Evolutionary conservation across 2,113 vertebrate species (phyloP).

Genomic region (Gambusia holbrooki): DNA sequence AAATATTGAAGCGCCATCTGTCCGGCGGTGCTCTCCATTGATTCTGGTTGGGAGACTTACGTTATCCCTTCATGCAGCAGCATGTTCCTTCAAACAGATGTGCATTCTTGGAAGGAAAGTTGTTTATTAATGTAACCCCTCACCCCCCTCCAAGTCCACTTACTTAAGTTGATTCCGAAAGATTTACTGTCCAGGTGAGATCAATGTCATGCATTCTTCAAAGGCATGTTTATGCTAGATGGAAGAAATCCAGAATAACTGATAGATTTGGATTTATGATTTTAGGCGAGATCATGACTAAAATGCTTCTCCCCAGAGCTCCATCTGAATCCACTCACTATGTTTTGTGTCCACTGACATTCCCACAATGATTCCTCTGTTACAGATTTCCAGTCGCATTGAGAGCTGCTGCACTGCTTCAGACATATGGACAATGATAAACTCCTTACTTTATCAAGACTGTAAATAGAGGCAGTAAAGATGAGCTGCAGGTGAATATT

Average conservation of each 20-base stretch:
- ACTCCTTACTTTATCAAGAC: slow-evolving; percentile 1
- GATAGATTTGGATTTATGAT: slow-evolving; percentile 24
- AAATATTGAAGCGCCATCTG: not conserved
- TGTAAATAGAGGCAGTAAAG: slow-evolving; percentile 13
- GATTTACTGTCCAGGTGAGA: slow-evolving; percentile 30
- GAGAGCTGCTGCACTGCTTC: slow-evolving; percentile 7
- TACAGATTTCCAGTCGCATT: slow-evolving; percentile 17
- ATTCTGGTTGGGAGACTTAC: not conserved
- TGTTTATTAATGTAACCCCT: not conserved
- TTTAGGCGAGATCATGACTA: slow-evolving; percentile 25
- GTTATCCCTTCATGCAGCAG: slow-evolving; percentile 7
- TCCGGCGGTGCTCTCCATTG: not conserved
- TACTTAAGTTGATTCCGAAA: slow-evolving; percentile 6
- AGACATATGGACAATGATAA: not conserved
- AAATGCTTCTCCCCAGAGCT: slow-evolving; percentile 2
- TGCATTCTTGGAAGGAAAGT: not conserved
- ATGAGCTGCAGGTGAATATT: not conserved
- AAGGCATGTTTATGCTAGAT: slow-evolving; percentile 7
- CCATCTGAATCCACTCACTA: slow-evolving; percentile 4
- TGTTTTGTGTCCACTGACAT: slow-evolving; percentile 2
- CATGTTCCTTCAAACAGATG: slow-evolving; percentile 18
- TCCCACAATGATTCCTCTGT: slow-evolving; percentile 2
- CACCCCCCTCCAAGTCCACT: not conserved
- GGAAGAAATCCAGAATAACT: slow-evolving; percentile 5
- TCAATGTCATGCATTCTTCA: slow-evolving; percentile 15